Evolutionary conservation across 2,888 invertebrate species (phyloP).

Genomic region (Hemistola chrysoprasaria): DNA sequence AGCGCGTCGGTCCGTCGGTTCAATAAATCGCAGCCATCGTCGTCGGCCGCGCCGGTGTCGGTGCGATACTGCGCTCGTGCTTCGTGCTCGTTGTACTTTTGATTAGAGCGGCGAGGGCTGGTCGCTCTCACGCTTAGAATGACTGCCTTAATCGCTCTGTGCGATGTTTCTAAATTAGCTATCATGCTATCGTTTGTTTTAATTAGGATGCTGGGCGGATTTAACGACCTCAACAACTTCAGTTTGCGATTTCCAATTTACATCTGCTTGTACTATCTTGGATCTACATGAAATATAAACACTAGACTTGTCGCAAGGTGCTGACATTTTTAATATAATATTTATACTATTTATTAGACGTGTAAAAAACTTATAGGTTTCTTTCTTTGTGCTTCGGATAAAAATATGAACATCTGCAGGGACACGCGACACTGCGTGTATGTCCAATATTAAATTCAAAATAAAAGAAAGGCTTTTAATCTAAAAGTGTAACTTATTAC

Average conservation of each 20-base stretch:
- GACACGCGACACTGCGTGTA: slow-evolving; percentile 18
- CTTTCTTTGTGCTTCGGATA: slow-evolving; percentile 13
- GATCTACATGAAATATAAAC: slow-evolving; percentile 1
- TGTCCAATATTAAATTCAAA: slow-evolving; percentile 10
- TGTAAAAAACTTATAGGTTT: slow-evolving; percentile 4
- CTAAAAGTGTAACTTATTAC: slow-evolving; percentile 1
- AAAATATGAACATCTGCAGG: slow-evolving; percentile 9
- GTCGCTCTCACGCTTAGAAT: slow-evolving; percentile 73
- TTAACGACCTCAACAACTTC: slow-evolving; percentile 12
- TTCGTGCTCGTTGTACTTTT: slow-evolving; percentile 70
- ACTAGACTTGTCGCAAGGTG: slow-evolving; percentile 14
- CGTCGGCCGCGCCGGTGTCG: slow-evolving; percentile 29
- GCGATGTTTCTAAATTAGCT: slow-evolving; percentile 58
- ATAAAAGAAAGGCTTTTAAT: too few species aligned
- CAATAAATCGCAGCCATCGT: slow-evolving; percentile 58
- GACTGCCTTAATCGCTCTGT: slow-evolving; percentile 59
- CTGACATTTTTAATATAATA: slow-evolving; percentile 8
- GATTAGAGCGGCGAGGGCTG: slow-evolving; percentile 61
- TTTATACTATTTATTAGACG: slow-evolving; percentile 11
- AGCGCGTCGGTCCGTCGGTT: slow-evolving; percentile 50
- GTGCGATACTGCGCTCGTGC: slow-evolving; percentile 66
- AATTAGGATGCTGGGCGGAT: slow-evolving; percentile 22
- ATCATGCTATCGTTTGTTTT: slow-evolving; percentile 35
- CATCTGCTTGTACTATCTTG: slow-evolving; percentile 4
- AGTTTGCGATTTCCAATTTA: slow-evolving; percentile 9